phyloP scores from a whole-genome alignment of 2,888 invertebrate genomes.

The Lapara coniferarum region DNA sequence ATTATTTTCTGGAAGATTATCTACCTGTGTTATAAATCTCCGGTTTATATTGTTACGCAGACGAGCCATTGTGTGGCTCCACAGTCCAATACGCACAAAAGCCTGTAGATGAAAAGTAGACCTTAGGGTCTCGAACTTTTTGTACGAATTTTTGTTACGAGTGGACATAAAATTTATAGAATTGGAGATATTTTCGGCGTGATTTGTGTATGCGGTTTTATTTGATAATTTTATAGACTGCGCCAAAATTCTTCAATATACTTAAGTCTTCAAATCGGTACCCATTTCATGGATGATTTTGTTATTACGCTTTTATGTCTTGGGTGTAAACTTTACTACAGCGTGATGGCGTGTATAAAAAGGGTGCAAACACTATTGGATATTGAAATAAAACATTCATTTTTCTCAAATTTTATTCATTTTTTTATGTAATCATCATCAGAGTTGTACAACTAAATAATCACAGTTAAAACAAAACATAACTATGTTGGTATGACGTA shows the following conservation, averaged over 20 bases:
- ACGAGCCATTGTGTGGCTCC: constrained; percentile 1
- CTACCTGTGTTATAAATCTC: constrained; percentile 15
- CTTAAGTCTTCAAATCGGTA: no score
- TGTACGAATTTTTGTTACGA: neutral
- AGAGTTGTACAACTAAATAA: constrained; percentile 85
- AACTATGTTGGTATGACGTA: constrained; percentile 61
- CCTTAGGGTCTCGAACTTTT: neutral
- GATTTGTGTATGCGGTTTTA: no score
- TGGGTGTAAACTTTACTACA: neutral
- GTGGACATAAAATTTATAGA: neutral
- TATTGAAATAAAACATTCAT: constrained; percentile 49
- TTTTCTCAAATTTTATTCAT: constrained; percentile 79
- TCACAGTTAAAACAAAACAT: constrained; percentile 85
- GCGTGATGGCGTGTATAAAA: neutral
- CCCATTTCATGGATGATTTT: no score
- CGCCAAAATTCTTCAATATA: no score
- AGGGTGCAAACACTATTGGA: neutral
- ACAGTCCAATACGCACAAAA: constrained; percentile 13
- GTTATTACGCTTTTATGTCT: no score
- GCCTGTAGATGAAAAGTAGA: constrained; percentile 8
- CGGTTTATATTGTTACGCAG: constrained; percentile 15
- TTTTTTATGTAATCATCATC: constrained; percentile 83
- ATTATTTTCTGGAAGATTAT: neutral
- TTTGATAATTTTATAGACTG: no score
- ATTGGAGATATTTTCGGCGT: neutral